These are phyloP conservation scores for Somateria mollissima DNA, from an alignment of 2,797 vertebrate species.

Conservation along the genomic window DNA sequence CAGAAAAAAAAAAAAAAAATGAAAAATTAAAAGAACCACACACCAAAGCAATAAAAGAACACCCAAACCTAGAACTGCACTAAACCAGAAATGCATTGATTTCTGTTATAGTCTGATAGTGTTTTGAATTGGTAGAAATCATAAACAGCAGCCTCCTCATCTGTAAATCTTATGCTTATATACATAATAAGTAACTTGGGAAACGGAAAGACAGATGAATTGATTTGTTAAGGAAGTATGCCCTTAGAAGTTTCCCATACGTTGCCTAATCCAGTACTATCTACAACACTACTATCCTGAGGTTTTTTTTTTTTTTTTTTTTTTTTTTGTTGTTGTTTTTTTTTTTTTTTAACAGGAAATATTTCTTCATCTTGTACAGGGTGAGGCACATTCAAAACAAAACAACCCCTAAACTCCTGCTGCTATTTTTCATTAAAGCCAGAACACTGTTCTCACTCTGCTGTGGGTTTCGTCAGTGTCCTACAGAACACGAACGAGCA, in stretches of 20 bases:
- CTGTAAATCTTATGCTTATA: not conserved
- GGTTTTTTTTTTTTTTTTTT: not conserved
- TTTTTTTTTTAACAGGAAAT: not conserved
- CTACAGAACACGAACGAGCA: not conserved
- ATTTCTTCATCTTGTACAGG: not conserved
- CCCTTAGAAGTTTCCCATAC: accelerated
- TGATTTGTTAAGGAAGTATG: not conserved
- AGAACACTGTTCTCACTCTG: not conserved
- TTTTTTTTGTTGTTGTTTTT: no score
- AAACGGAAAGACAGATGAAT: not conserved
- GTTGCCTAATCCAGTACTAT: not conserved
- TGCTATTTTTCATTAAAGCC: not conserved
- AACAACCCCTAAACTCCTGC: not conserved
- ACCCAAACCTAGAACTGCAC: not conserved
- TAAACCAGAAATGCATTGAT: not conserved
- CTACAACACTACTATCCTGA: not conserved
- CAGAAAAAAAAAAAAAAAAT: no score
- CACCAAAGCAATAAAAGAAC: not conserved
- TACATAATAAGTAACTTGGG: not conserved
- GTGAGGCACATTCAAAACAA: not conserved
- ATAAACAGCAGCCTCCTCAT: accelerated
- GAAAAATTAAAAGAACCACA: no score
- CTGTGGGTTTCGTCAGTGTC: not conserved
- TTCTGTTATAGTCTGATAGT: not conserved
- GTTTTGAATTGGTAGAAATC: not conserved